Base-by-base conservation (phyloP, 2,888 invertebrate genomes). In the Agrilus cyanescens region DNA sequence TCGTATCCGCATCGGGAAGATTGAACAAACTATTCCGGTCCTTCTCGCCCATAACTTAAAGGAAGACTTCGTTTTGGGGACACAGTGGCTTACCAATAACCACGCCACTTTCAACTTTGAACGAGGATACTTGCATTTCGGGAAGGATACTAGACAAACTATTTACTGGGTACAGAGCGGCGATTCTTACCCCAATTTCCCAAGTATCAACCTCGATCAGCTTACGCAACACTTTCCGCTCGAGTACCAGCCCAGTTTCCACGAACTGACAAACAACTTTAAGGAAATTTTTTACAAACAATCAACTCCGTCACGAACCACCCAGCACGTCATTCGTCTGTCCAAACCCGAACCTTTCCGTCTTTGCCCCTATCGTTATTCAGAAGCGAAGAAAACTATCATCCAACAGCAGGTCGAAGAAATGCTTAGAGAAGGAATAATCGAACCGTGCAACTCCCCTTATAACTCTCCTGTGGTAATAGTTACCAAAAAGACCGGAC, bases 361-460 rank as follows among this genome's bases (percentile, higher is more conserved):
- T 10, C 40, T 50, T 13, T 31, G 49, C 4, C 51, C 52, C 4
- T 55, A 53, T 31, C 52, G 50, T 1, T 49, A 50, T 10, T 51
- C 52, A 1, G 47, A 47, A 4, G 44, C 45, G 8, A 41, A 50
- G 5, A 48, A 49, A 30, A 44, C 20, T 5, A 20, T 3, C 20
- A 50, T 53, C 8, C 38, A 46, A 16, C 25, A 40, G 10, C 47
- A 51, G 15, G 39, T 55, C 2, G 47, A 52, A 5, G 43, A 44
- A 5, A 54, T 54, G 54, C 32, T 53, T 8, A 32, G 41, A 7
- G 44, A 46, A n/a, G 50, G 46, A 13, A 43, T 54, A n/a, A 49
- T 54, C 14, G 50, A 50, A 29, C 50, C 53, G 3, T 43, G 44
- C 7, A 44, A 35, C 1, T 47, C 46, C 14, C 32, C 41, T 2